Evolutionary conservation across 2,888 invertebrate genomes (phyloP).

Genomic region (Crocallis elinguaria): DNA sequence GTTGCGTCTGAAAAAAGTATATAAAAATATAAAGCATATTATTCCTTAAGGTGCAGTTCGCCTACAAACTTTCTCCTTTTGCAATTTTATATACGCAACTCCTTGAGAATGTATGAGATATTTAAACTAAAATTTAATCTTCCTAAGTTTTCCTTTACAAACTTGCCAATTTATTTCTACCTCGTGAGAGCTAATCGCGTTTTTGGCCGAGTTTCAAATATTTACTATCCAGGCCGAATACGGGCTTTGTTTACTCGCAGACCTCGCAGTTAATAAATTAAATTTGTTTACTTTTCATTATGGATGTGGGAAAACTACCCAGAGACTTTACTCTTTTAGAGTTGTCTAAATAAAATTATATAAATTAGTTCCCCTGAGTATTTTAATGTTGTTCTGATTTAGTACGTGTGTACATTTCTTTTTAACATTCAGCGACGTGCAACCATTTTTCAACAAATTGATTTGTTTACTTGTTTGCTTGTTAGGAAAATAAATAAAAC

Average conservation of each 20-base stretch:
- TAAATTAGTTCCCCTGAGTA: neutral
- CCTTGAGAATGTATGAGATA: too few species aligned
- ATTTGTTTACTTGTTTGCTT: too few species aligned
- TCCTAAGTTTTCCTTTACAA: conserved; percentile 15
- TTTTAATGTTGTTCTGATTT: neutral
- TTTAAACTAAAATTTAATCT: conserved; percentile 23
- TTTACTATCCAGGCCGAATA: conserved; percentile 18
- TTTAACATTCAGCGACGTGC: too few species aligned
- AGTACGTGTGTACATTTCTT: neutral
- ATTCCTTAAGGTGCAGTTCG: too few species aligned
- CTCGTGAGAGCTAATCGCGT: conserved; percentile 37
- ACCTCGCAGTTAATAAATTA: conserved; percentile 14
- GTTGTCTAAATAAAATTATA: neutral
- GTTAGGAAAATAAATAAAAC: too few species aligned
- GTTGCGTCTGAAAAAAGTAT: too few species aligned
- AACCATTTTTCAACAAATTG: too few species aligned
- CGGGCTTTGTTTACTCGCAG: conserved; percentile 20
- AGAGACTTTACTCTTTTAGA: neutral
- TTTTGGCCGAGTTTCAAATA: conserved; percentile 40
- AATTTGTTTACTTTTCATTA: conserved; percentile 17
- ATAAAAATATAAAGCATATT: too few species aligned
- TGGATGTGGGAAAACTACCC: conserved; percentile 1
- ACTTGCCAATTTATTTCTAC: conserved; percentile 32
- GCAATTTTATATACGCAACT: too few species aligned
- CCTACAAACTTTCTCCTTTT: too few species aligned